Percentiles rank a stretch among this genome's conserved stretches.
phyloP scores from a whole-genome alignment of 2,797 vertebrate genomes.

The Xyrichtys novacula region DNA sequence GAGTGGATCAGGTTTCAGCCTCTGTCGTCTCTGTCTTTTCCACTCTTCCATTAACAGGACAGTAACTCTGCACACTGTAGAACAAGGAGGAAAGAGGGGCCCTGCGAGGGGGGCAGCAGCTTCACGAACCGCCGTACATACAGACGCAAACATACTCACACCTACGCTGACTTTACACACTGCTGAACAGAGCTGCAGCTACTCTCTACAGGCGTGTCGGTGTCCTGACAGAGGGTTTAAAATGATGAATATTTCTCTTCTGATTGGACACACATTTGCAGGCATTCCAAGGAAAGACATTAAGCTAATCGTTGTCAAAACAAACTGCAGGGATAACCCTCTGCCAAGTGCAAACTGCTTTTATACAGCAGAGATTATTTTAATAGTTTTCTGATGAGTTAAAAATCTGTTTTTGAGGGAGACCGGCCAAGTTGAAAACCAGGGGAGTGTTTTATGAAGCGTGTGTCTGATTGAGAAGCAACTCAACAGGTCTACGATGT shows the following conservation, averaged over 20 bases:
- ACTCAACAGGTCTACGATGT: not conserved
- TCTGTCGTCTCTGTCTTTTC: constrained; percentile 58
- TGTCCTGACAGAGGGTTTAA: not conserved
- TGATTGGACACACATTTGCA: constrained; percentile 3
- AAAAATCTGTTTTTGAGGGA: constrained; percentile 27
- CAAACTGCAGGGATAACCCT: constrained; percentile 34
- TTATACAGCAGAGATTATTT: constrained; percentile 36
- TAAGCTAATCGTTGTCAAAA: constrained; percentile 58
- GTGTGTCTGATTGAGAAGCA: constrained; percentile 10
- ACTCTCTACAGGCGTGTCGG: not conserved
- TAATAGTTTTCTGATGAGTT: constrained; percentile 39
- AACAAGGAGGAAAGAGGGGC: constrained; percentile 55
- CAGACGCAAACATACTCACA: constrained; percentile 31
- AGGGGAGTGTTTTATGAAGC: not conserved
- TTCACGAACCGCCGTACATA: constrained; percentile 25
- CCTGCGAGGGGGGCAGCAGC: constrained; percentile 53
- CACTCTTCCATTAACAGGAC: constrained; percentile 67
- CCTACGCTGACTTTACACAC: constrained; percentile 34
- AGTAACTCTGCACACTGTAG: constrained; percentile 46
- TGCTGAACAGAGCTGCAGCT: constrained; percentile 19
- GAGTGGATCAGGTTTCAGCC: constrained; percentile 73
- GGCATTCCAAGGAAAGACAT: constrained; percentile 42
- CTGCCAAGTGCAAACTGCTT: constrained; percentile 52
- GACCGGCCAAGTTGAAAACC: constrained; percentile 13
- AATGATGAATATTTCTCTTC: constrained; percentile 42